phyloP scores from a whole-genome alignment of 2,113 vertebrate species.

The Asarcornis scutulata region DNA sequence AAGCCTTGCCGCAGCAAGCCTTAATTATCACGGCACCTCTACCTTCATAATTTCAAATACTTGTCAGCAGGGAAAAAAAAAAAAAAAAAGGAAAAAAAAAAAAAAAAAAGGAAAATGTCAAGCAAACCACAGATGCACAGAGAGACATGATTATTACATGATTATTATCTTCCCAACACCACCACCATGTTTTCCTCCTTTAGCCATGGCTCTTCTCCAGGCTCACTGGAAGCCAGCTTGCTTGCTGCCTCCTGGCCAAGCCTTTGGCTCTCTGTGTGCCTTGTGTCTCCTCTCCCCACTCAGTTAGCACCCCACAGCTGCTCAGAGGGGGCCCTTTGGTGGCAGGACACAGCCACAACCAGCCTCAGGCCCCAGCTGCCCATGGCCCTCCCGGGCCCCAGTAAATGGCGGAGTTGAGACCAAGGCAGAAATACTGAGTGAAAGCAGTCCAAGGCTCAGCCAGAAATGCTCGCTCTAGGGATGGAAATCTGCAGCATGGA shows the following conservation, averaged over 20 bases:
- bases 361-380: too few relatives aligned
- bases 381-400: too few relatives aligned
- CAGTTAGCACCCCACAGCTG: background rate
- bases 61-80: background rate
- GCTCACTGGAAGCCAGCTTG: background rate
- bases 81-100: background rate
- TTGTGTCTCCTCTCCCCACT: too few relatives aligned
- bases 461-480: too few relatives aligned
- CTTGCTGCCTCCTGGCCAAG: background rate
- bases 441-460: too few relatives aligned
- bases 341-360: background rate
- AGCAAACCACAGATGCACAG: fast-evolving
- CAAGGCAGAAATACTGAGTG: too few relatives aligned
- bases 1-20: background rate
- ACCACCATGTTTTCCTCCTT: background rate
- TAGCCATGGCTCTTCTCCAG: conserved; percentile 42
- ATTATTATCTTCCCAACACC: background rate
- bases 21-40: background rate
- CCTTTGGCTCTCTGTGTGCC: too few relatives aligned
- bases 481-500: background rate
- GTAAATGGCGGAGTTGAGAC: too few relatives aligned
- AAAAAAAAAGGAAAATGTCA: background rate
- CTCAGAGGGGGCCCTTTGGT: conserved; percentile 46
- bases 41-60: background rate
- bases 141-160: conserved; percentile 18